Conservation (phyloP, 2,888 invertebrate genomes). For the Zhuqinia jingwanae region DNA sequence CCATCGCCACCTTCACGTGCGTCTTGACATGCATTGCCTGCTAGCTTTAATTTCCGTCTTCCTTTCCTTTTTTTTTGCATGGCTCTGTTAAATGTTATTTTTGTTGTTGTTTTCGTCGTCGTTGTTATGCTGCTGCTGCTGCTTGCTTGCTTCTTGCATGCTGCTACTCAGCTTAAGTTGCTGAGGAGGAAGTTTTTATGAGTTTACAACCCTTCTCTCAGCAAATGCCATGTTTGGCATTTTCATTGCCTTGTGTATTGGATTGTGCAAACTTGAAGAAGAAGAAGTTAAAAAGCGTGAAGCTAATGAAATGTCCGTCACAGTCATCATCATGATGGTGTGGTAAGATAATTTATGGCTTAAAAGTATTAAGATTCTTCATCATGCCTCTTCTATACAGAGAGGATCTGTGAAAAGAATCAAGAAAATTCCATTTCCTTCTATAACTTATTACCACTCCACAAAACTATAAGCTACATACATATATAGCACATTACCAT, state of each 20-base stretch:
- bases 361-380: constrained; percentile 20
- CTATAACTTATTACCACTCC: background rate
- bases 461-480: background rate
- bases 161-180: background rate
- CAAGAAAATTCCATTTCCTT: constrained; percentile 1
- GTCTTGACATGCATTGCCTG: background rate
- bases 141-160: background rate
- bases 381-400: no score
- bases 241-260: background rate
- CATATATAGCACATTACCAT: background rate
- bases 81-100: background rate
- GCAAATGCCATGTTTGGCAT: background rate
- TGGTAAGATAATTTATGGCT: constrained; percentile 55
- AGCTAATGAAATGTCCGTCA: constrained; percentile 65
- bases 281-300: constrained; percentile 14
- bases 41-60: constrained; percentile 16
- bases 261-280: background rate
- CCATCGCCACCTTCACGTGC: no score
- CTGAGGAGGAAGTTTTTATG: background rate
- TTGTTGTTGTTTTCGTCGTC: background rate
- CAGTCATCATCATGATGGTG: background rate
- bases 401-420: background rate
- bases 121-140: background rate
- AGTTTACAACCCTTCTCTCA: background rate
- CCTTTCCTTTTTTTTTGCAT: background rate